phyloP scores from a whole-genome alignment of 2,113 vertebrate genomes.

The Cricetomys ansorgei region DNA sequence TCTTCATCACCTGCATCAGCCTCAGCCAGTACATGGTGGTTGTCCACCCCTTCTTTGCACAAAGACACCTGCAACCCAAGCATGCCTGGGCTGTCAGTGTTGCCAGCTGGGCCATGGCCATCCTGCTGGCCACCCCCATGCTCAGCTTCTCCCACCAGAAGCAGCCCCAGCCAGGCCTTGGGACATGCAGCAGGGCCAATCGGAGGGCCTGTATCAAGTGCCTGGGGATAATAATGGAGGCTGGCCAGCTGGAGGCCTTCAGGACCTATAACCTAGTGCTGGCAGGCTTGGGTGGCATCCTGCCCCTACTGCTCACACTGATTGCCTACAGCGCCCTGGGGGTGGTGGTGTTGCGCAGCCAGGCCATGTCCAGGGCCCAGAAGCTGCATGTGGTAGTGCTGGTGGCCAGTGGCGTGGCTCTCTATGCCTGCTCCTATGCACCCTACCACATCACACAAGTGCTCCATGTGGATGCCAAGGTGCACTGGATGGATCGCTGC shows the following conservation, averaged over 20 bases:
- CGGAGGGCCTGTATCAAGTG: conserved; percentile 65
- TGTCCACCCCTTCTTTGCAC: conserved; percentile 87
- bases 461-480: conserved; percentile 71
- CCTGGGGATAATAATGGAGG: conserved; percentile 48
- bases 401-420: conserved; percentile 82
- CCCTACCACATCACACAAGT: conserved; percentile 88
- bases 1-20: conserved; percentile 92
- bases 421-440: conserved; percentile 90
- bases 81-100: conserved; percentile 84
- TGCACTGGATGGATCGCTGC: conserved; percentile 8
- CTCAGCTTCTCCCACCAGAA: conserved; percentile 82
- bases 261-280: conserved; percentile 84
- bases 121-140: conserved; percentile 83
- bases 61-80: conserved; percentile 76
- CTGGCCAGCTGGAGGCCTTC: background rate
- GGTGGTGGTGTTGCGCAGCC: conserved; percentile 83
- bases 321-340: conserved; percentile 85
- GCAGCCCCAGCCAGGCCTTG: rapidly evolving
- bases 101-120: conserved; percentile 83
- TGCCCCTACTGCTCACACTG: conserved; percentile 89
- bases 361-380: conserved; percentile 75
- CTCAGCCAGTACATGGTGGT: conserved; percentile 90
- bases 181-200: rapidly evolving
- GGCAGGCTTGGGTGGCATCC: conserved; percentile 82
- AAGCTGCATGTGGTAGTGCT: conserved; percentile 87